A percentile compares a stretch with the other conserved stretches of the same genome.
Conservation (phyloP, 2,113 vertebrate species). For the Pogonocichla stellata region DNA sequence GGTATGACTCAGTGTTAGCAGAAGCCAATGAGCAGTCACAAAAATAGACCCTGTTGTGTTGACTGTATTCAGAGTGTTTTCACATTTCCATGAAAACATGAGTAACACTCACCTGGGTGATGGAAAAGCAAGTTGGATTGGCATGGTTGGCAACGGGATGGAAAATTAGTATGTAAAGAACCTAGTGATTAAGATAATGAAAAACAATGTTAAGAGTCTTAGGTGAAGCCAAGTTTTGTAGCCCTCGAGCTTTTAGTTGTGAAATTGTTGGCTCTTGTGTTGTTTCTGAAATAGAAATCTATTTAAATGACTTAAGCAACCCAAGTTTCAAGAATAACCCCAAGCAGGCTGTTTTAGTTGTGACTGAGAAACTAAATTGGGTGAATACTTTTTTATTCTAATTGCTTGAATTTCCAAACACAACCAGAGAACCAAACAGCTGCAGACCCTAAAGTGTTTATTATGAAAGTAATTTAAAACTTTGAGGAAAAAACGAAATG, state of each 20-base stretch:
- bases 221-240: slow-evolving; percentile 57
- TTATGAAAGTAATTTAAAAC: background rate
- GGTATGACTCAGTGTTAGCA: background rate
- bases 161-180: slow-evolving; percentile 67
- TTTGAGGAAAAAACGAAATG: background rate
- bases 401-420: background rate
- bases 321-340: slow-evolving; percentile 50
- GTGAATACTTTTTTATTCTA: background rate
- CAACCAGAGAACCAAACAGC: background rate
- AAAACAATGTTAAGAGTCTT: slow-evolving; percentile 59
- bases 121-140: background rate
- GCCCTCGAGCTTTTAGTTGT: slow-evolving; percentile 60
- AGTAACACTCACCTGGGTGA: slow-evolving; percentile 63
- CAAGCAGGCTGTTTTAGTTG: background rate
- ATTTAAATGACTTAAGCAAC: slow-evolving; percentile 58
- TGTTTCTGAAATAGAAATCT: slow-evolving; percentile 63
- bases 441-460: background rate
- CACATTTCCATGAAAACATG: slow-evolving; percentile 25
- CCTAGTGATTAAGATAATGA: slow-evolving; percentile 63
- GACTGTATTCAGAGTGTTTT: background rate
- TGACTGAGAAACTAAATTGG: background rate
- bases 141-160: slow-evolving; percentile 22
- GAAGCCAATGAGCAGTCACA: background rate
- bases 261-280: slow-evolving; percentile 61
- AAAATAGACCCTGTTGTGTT: background rate